Conservation (phyloP, 2,888 invertebrate species). For the Tethea ocularis region DNA sequence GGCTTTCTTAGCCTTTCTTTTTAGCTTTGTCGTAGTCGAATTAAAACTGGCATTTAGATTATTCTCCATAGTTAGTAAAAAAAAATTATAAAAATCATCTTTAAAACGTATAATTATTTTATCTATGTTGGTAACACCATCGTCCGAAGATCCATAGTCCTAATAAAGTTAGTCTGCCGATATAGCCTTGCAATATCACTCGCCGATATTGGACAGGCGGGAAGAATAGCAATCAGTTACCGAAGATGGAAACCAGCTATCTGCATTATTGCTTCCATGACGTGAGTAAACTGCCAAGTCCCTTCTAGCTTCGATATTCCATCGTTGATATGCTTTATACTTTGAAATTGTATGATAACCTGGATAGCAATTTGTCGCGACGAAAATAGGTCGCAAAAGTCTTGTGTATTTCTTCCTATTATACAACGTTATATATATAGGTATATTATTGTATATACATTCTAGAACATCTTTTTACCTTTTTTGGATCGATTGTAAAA, state of each 20-base stretch:
- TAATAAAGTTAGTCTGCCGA: constrained; percentile 33
- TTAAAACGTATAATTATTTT: not conserved
- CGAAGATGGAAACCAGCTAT: constrained; percentile 44
- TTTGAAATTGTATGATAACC: not conserved
- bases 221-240: constrained; percentile 66
- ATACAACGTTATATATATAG: too few relatives aligned
- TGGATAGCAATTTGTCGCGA: not conserved
- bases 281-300: constrained; percentile 47
- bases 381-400: not conserved
- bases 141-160: constrained; percentile 41
- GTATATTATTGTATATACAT: too few relatives aligned
- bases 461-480: too few relatives aligned
- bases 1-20: too few relatives aligned
- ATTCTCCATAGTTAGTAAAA: too few relatives aligned
- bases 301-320: constrained; percentile 16
- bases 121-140: not conserved
- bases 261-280: constrained; percentile 51
- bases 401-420: too few relatives aligned
- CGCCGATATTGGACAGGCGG: constrained; percentile 53
- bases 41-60: too few relatives aligned
- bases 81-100: not conserved
- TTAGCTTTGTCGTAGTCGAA: too few relatives aligned
- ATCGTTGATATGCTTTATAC: not conserved
- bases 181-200: constrained; percentile 42
- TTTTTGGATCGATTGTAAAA: too few relatives aligned